Evolutionary conservation across 2,113 vertebrate species (phyloP), one percentile per base, ranked within the genome.

Genomic region (Collichthys lucidus): DNA sequence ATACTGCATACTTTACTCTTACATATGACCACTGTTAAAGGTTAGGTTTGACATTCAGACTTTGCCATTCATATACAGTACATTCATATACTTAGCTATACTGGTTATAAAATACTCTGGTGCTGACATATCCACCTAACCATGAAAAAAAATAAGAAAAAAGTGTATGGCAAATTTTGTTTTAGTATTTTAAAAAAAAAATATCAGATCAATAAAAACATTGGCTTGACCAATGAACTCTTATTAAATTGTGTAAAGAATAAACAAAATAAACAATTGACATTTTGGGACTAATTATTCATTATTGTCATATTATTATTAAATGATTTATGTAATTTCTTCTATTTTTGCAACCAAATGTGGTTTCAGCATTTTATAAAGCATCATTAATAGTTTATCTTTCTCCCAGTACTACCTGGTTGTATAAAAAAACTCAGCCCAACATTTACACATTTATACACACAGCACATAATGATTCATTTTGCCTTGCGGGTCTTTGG

Each of bases 361-460:
- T 57, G 42, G 24, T 55, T 57, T 44, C 26, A 66, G 24, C 19
- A 35, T 29, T 76, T 44, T 22, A 22, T 17, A 17, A 62, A 61
- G 20, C 40, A 29, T 31, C 60, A 11, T 61, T 26, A 22, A 57
- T 24, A 19, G 17, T 44, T 59, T 52, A 19, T 46, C 20, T 29
- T 73, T 56, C 56, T 57, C 55, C 24, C 53, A 53, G 9, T 42
- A 29, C 52, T 14, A 19, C 15, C 95, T 96, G 95, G 94, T 94
- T 96, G 95, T 94, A 92, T 94, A 94, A 95, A 95, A 95, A 95
- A 63, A 95, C 94, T 94, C 2, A 63, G 56, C 92, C 22, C 3
- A 44, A 31, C 56, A 84, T 79, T 75, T 24, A 62, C 52, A 74
- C 55, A 42, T 63, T 64, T 24, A 50, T 4, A 49, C 46, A 49